Evolutionary conservation across 2,113 vertebrate genomes (phyloP), one percentile per base, ranked within the genome.

Genomic region (Morone chrysops): DNA sequence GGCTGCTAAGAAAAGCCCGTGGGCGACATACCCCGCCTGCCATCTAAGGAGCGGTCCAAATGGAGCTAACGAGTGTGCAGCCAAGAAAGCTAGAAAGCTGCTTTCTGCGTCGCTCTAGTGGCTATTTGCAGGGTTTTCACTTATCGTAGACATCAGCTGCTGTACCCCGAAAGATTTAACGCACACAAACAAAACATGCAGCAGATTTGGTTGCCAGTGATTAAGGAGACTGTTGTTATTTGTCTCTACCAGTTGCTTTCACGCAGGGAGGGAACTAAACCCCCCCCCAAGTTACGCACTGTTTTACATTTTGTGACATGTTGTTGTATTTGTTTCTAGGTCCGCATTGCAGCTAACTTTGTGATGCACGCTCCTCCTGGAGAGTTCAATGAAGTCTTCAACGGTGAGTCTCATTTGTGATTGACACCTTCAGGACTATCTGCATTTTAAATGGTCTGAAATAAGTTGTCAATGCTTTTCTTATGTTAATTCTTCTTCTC

Each of bases 311-410:
- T 50, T 13, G 20, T 82, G 57, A 79, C 17, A 54, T n/a, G 43
- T 45, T 25, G 2, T 84, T 68, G 9, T 51, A 4, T 88, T 70
- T 87, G 13, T 75, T 92, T 79, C 88, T 96, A 93, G 98, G 96
- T 99, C 86, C 97, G 96, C 73, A 97, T 99, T 93, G 97, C 97
- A 90, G 96, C 97, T 78, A 97, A 97, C 88, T 99, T 99, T 93
- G 96, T 99, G 91, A 95, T 96, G 86, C 97, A 99, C 84, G 96
- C 98, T 82, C 98, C 98, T 40, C 98, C 97, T 68, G 98, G 98
- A 87, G 97, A 99, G 87, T 99, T 99, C 90, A 99, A 98, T 87
- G 97, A 99, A 95, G 97, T 99, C 47, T 99, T 99, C 91, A 98
- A 99, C 83, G 97, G 97, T 99, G 70, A 97, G 92, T n/a, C 8